These are phyloP conservation scores for Hippocampus guttulatus DNA, from an alignment of 2,113 vertebrate species.

Conservation along the genomic window DNA sequence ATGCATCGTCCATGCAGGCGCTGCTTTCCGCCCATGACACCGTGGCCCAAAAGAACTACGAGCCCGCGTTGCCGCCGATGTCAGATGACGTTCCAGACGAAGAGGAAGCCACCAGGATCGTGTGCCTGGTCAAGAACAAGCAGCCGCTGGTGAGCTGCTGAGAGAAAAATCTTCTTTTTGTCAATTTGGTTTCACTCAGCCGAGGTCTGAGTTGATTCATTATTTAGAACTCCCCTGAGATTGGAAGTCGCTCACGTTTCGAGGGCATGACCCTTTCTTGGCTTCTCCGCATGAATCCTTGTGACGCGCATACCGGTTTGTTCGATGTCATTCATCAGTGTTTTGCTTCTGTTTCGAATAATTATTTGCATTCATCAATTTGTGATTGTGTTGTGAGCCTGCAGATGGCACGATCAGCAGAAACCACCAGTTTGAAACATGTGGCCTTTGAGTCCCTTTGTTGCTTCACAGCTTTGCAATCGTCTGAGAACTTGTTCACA, in stretches of 20 bases:
- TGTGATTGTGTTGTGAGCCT: neutral
- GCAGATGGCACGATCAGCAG: neutral
- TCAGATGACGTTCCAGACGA: conserved; percentile 84
- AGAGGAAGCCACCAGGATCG: conserved; percentile 89
- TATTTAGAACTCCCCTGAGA: neutral
- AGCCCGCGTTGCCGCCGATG: conserved; percentile 84
- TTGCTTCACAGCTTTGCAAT: conserved; percentile 42
- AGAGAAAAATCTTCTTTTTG: neutral
- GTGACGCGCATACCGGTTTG: neutral
- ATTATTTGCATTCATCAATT: neutral
- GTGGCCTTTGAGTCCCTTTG: conserved; percentile 30
- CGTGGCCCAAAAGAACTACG: conserved; percentile 89
- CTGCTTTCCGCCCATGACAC: conserved; percentile 87
- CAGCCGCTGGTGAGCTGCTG: conserved; percentile 84
- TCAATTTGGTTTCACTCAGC: neutral
- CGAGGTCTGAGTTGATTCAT: neutral
- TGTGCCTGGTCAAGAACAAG: conserved; percentile 96
- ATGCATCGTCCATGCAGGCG: conserved; percentile 68
- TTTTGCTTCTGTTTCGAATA: neutral
- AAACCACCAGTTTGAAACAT: neutral
- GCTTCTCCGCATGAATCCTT: neutral
- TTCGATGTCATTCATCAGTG: neutral
- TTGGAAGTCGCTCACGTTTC: conserved; percentile 1
- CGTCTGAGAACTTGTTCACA: conserved; percentile 10
- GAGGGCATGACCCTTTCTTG: conserved; percentile 3